Evolutionary conservation across 2,797 vertebrate species (phyloP).

Genomic region (Anisognathus igniventris): DNA sequence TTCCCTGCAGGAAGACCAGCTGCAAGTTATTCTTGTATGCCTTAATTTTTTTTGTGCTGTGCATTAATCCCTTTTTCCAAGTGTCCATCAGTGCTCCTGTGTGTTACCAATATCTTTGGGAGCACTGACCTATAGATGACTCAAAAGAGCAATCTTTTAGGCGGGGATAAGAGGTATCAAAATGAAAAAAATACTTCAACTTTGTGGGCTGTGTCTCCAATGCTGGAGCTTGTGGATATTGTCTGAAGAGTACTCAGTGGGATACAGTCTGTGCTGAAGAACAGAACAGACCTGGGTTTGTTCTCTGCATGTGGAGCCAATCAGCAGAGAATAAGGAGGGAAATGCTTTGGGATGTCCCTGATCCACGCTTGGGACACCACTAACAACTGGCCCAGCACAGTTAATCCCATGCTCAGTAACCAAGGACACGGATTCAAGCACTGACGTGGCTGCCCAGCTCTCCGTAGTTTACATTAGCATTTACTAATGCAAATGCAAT

Average conservation of each 20-base stretch:
- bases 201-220: not conserved
- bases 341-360: not conserved
- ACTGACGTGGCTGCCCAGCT: not conserved
- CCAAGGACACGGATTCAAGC: rapidly evolving
- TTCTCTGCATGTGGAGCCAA: not conserved
- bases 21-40: not conserved
- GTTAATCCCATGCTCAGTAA: not conserved
- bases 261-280: not conserved
- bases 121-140: not conserved
- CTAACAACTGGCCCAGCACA: not conserved
- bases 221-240: not conserved
- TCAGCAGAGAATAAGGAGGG: not conserved
- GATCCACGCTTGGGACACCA: rapidly evolving
- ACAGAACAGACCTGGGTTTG: not conserved
- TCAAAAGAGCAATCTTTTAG: not conserved
- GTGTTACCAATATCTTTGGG: not conserved
- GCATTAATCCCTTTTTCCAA: not conserved
- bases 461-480: not conserved
- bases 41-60: not conserved
- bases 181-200: not conserved
- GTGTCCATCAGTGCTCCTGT: rapidly evolving
- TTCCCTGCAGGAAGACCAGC: not conserved
- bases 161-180: not conserved
- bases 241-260: not conserved
- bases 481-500: not conserved